Evolutionary conservation across 2,888 invertebrate genomes (phyloP), one percentile per base, ranked within the genome.

Genomic region (Venusia cambrica): DNA sequence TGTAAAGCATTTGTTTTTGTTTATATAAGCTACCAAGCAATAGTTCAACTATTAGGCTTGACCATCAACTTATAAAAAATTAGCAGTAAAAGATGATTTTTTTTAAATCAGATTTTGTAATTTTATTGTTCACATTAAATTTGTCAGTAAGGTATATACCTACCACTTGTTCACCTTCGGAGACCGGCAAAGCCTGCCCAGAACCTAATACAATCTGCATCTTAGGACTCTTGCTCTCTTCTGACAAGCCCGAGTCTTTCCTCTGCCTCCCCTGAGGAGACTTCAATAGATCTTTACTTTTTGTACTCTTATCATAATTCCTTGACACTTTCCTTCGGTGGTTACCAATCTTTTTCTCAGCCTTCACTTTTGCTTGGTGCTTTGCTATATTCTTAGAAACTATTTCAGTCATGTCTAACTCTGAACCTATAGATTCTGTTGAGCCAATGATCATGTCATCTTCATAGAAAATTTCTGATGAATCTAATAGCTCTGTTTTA

Each of bases 111-210:
- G n/a, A n/a, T n/a, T n/a, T n/a, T n/a, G n/a, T n/a, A n/a, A n/a
- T n/a, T n/a, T n/a, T n/a, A n/a, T n/a, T n/a, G n/a, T n/a, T n/a
- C n/a, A n/a, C n/a, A n/a, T n/a, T n/a, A n/a, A n/a, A n/a, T n/a
- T n/a, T n/a, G n/a, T n/a, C n/a, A n/a, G n/a, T n/a, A n/a, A n/a
- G n/a, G n/a, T n/a, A n/a, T n/a, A n/a, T n/a, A 8, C 79, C 75
- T 59, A 89, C 89, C 55, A 90, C 87, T 88, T 89, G 83, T 64
- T 90, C 91, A 3, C 90, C 90, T 61, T 89, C 88, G 31, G 89
- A 89, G 5, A 90, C 70, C 1, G 89, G 88, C 26, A 90, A 71
- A n/a, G 88, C 77, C 34, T 83, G 75, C 9, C 89, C 89, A 6
- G 87, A 87, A 0, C 89, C 88, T 7, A 89, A 77, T 1, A 88